Conservation (phyloP, 2,888 invertebrate species). For the Cephalotes varians region DNA sequence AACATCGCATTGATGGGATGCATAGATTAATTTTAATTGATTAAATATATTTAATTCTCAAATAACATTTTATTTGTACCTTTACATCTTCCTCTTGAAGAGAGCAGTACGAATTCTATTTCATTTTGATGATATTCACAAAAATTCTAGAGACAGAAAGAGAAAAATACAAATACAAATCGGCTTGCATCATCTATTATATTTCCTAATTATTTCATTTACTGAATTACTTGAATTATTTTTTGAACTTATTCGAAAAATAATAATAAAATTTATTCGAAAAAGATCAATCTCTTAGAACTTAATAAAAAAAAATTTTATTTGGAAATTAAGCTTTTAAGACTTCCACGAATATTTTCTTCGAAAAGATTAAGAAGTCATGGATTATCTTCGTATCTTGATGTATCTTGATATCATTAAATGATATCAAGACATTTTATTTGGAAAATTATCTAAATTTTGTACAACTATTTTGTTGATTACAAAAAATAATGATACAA, state of each 20-base stretch:
- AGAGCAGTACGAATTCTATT: background rate
- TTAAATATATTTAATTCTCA: slow-evolving; percentile 1
- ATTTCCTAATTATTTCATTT: background rate
- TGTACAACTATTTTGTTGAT: background rate
- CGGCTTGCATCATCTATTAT: background rate
- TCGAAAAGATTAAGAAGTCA: too few species aligned
- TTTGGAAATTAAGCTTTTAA: too few species aligned
- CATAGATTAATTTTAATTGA: background rate
- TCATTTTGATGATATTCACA: background rate
- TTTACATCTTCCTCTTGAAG: background rate
- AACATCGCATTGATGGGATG: background rate
- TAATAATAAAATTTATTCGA: background rate
- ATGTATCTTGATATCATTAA: too few species aligned
- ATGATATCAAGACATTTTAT: too few species aligned
- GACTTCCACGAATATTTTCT: too few species aligned
- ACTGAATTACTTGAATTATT: background rate
- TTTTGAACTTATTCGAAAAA: background rate
- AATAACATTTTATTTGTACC: background rate
- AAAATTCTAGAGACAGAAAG: background rate
- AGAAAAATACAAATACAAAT: slow-evolving; percentile 2
- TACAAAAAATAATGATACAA: background rate
- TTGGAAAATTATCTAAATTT: background rate
- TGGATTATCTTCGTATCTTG: too few species aligned
- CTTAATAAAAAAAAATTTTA: background rate
- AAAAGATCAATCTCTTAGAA: background rate